These are phyloP conservation scores for Zaprionus lachaisei DNA, from an alignment of 1,140 invertebrate species.

Conservation along the genomic window DNA sequence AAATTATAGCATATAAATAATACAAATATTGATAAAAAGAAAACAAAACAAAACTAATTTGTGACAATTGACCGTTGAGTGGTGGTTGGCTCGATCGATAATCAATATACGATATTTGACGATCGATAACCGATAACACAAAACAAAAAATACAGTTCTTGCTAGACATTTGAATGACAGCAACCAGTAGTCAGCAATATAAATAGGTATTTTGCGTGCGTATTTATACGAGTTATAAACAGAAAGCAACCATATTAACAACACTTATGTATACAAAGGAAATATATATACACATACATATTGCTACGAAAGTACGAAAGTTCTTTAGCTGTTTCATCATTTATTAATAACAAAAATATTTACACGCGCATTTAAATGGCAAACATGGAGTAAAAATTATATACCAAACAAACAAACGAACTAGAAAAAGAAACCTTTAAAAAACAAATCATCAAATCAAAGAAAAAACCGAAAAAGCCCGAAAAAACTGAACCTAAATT, in stretches of 20 bases:
- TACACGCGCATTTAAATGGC: slow-evolving; percentile 67
- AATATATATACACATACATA: slow-evolving; percentile 27
- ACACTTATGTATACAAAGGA: slow-evolving; percentile 42
- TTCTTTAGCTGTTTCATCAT: slow-evolving; percentile 70
- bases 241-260: slow-evolving; percentile 8
- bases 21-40: slow-evolving; percentile 14
- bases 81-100: slow-evolving; percentile 47
- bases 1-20: slow-evolving; percentile 30
- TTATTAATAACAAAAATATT: slow-evolving; percentile 71
- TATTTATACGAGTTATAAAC: slow-evolving; percentile 28
- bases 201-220: slow-evolving; percentile 24
- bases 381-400: slow-evolving; percentile 45
- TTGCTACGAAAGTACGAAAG: slow-evolving; percentile 37
- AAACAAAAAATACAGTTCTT: slow-evolving; percentile 23
- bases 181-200: slow-evolving; percentile 35
- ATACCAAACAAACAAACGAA: slow-evolving; percentile 25
- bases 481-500: slow-evolving; percentile 68
- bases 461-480: slow-evolving; percentile 18
- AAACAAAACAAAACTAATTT: slow-evolving; percentile 35
- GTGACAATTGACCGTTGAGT: slow-evolving; percentile 47
- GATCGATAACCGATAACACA: slow-evolving; percentile 9
- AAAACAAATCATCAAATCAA: slow-evolving; percentile 27
- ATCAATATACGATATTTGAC: slow-evolving; percentile 6
- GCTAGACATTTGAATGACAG: slow-evolving; percentile 31
- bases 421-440: slow-evolving; percentile 6